Evolutionary conservation across 1,140 invertebrate genomes (phyloP).

Genomic region (Heterodera carotae): DNA sequence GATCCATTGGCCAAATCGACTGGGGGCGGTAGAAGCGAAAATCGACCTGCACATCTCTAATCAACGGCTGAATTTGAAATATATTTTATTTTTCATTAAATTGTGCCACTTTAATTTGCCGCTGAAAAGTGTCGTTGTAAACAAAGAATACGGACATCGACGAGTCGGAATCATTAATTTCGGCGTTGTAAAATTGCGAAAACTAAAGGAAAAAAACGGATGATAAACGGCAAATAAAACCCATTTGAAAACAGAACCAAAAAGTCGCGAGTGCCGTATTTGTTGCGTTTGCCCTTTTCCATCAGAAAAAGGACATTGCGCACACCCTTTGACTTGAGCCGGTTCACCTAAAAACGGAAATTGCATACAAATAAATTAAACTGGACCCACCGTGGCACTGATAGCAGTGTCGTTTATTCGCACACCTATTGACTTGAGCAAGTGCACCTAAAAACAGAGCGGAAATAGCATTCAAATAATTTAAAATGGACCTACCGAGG

Average conservation of each 20-base stretch:
- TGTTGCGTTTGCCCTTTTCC: constrained; percentile 44
- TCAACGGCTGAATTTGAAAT: constrained; percentile 29
- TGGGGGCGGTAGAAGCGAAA: constrained; percentile 54
- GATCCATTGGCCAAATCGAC: constrained; percentile 19
- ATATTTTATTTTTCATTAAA: constrained; percentile 2
- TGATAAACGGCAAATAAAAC: too few species aligned
- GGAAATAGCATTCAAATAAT: too few species aligned
- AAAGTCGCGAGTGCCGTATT: constrained; percentile 39
- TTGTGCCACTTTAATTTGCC: constrained; percentile 27
- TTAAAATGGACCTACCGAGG: too few species aligned
- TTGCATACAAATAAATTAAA: neutral
- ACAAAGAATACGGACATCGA: constrained; percentile 47
- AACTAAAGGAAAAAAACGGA: too few species aligned
- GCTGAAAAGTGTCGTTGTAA: constrained; percentile 43
- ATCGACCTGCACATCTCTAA: constrained; percentile 15
- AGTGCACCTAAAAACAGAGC: too few species aligned
- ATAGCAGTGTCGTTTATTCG: neutral
- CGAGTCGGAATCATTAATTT: constrained; percentile 40
- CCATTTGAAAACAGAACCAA: constrained; percentile 43
- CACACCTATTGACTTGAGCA: too few species aligned
- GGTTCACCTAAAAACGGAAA: constrained; percentile 42
- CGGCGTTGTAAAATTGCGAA: constrained; percentile 59
- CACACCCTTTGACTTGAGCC: constrained; percentile 29
- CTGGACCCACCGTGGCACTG: constrained; percentile 5
- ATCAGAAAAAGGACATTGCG: constrained; percentile 52